Evolutionary conservation across 2,888 invertebrate species (phyloP).

Genomic region (Ariolimax columbianus): DNA sequence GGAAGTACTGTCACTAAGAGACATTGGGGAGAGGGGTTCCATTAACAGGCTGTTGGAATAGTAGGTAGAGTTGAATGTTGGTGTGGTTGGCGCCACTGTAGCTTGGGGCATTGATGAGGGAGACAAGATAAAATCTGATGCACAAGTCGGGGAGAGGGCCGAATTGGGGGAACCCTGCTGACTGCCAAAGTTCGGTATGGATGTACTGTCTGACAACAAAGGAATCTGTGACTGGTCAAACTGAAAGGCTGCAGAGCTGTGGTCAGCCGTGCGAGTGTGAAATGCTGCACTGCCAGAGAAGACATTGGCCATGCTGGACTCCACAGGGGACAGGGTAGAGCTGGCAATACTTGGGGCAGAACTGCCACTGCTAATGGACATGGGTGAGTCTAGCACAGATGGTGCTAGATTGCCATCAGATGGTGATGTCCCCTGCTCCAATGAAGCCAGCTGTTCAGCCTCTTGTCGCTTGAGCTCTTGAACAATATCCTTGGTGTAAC

Average conservation of each 20-base stretch:
- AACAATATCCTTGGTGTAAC: slow-evolving; percentile 67
- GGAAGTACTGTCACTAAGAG: slow-evolving; percentile 54
- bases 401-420: slow-evolving; percentile 40
- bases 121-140: slow-evolving; percentile 38
- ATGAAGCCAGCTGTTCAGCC: slow-evolving; percentile 56
- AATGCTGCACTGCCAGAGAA: slow-evolving; percentile 29
- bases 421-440: slow-evolving; percentile 53
- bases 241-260: slow-evolving; percentile 3
- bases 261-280: neutral
- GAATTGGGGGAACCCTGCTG: neutral
- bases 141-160: slow-evolving; percentile 18
- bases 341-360: slow-evolving; percentile 52
- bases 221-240: slow-evolving; percentile 17
- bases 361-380: slow-evolving; percentile 59
- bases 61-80: slow-evolving; percentile 35
- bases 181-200: neutral
- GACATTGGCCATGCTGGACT: slow-evolving; percentile 38
- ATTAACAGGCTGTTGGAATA: slow-evolving; percentile 51
- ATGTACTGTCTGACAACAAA: neutral
- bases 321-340: slow-evolving; percentile 48
- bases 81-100: slow-evolving; percentile 38
- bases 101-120: slow-evolving; percentile 45
- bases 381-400: slow-evolving; percentile 54
- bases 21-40: slow-evolving; percentile 60
- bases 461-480: slow-evolving; percentile 41